Conservation (phyloP, 2,797 vertebrate species). For the Notolabrus celidotus region DNA sequence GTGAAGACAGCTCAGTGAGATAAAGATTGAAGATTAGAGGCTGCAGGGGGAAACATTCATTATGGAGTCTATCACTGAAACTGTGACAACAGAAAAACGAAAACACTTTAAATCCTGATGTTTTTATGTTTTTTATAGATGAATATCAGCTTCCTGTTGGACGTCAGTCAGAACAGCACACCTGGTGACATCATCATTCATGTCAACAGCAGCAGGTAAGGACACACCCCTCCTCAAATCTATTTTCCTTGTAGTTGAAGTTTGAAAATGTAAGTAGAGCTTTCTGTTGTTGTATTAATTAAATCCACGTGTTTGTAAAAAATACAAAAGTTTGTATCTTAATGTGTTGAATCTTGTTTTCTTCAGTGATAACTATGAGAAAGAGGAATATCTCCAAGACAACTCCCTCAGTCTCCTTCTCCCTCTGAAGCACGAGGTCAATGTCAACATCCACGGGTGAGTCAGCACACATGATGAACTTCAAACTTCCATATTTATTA, state of each 20-base stretch:
- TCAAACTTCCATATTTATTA: too few species aligned
- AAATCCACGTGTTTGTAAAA: too few species aligned
- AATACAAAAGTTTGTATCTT: background rate
- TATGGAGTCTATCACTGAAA: too few species aligned
- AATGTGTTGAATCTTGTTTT: conserved; percentile 9
- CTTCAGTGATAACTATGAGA: conserved; percentile 90
- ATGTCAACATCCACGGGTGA: conserved; percentile 91
- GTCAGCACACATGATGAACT: background rate
- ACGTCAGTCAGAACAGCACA: conserved; percentile 89
- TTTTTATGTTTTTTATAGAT: conserved; percentile 88
- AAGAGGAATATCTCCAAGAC: conserved; percentile 76
- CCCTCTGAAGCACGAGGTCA: conserved; percentile 90
- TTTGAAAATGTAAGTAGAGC: too few species aligned
- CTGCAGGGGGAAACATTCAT: too few species aligned
- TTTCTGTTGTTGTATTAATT: background rate
- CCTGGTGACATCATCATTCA: conserved; percentile 88
- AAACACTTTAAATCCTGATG: background rate
- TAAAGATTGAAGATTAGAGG: too few species aligned
- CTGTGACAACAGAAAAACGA: background rate
- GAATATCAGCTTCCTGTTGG: conserved; percentile 91
- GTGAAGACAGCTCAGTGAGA: background rate
- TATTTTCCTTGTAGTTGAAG: too few species aligned
- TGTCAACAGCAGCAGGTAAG: conserved; percentile 89
- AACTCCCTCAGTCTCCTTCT: conserved; percentile 84
- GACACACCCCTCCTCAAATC: background rate